Base-by-base conservation (phyloP, 1,140 invertebrate species). In the Leguminivora glycinivorella region DNA sequence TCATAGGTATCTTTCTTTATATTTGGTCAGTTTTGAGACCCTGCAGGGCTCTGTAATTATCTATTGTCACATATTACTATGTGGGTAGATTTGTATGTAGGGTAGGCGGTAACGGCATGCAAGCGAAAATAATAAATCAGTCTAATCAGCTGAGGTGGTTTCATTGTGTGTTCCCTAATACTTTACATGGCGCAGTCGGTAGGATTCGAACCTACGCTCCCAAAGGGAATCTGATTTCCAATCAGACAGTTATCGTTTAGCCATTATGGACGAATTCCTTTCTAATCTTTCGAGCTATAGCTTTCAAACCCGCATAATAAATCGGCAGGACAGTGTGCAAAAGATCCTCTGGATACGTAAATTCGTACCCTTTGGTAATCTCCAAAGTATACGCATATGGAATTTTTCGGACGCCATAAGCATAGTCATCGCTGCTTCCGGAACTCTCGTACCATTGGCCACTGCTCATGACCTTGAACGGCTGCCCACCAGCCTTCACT, bases 181-280 rank as follows among this genome's bases (percentile, higher is more conserved):
- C n/a, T n/a, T n/a, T n/a, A n/a, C n/a, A n/a, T n/a, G n/a, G n/a
- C 95, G 95, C 95, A 95, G 95, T 94, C 95, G 94, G 94, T 95
- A 95, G 95, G 95, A 95, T 94, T 95, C 94, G 95, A 96, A 95
- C 94, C 95, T 95, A 95, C 94, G 95, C 95, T 95, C 94, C 94
- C 94, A 95, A 94, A 95, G 94, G 95, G 94, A 95, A 95, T 95
- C 95, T 95, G 95, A 95, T 95, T 95, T 95, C 95, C 94, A 95
- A 94, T 95, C 95, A 95, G 95, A 95, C 95, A n/a, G n/a, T n/a
- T n/a, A 10, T 1, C 12, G 12, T 34, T 52, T 7, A 52, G 14
- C 47, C 47, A 19, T 52, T 52, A 52, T 52, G 19, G 9, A 17
- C 1, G 17, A 52, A 52, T 19, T 52, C 17, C n/a, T 7, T 2